phyloP scores from a whole-genome alignment of 2,797 vertebrate genomes.

The Sparidentex hasta region DNA sequence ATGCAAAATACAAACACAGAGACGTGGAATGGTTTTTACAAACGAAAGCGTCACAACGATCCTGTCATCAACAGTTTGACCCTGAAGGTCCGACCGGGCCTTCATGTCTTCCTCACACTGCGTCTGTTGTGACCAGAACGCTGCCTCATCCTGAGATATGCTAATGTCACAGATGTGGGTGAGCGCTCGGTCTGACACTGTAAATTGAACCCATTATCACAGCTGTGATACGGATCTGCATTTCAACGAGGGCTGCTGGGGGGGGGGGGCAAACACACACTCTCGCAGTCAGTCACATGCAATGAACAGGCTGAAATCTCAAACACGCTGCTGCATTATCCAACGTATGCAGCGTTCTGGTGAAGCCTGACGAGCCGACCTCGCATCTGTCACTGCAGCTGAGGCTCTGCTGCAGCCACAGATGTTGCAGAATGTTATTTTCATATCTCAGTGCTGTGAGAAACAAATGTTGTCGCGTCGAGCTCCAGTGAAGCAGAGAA shows the following conservation, averaged over 20 bases:
- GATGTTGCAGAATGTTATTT: no score
- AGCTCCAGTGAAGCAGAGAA: no score
- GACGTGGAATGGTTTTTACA: background rate
- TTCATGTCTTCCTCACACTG: background rate
- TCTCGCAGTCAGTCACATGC: background rate
- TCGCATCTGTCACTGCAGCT: no score
- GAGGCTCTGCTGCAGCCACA: no score
- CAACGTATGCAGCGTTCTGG: background rate
- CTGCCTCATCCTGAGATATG: background rate
- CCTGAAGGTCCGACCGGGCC: no score
- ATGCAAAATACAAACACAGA: background rate
- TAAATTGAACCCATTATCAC: slow-evolving; percentile 39
- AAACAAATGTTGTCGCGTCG: no score
- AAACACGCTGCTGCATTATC: background rate
- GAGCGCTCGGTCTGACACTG: slow-evolving; percentile 23
- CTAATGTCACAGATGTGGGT: slow-evolving; percentile 29
- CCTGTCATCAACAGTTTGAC: background rate
- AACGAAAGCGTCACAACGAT: background rate
- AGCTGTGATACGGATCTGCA: slow-evolving; percentile 40
- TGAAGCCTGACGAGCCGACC: no score
- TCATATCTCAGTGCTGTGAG: no score
- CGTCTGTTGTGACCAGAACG: background rate
- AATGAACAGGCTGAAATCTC: background rate
- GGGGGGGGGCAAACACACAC: background rate
- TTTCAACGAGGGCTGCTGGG: slow-evolving; percentile 28